Base-by-base conservation (phyloP, 2,888 invertebrate genomes). In the Tenodera sinensis region DNA sequence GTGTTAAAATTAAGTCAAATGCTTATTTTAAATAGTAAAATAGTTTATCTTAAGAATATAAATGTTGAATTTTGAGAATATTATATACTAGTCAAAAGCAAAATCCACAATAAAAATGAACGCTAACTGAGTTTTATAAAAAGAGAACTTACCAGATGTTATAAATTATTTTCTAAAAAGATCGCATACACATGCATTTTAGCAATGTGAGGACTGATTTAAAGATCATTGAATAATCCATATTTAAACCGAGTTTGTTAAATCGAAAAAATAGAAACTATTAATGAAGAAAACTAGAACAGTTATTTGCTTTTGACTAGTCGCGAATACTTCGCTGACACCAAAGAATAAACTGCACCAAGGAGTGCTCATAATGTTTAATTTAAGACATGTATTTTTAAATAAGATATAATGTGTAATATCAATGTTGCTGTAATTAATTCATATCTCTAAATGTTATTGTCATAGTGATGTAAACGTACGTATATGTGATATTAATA, bases 371-470 rank as follows among this genome's bases (percentile, higher is more conserved):
- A 1, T 71, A 71, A 71, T 71, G 54, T 71, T 15, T 71, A 25
- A 71, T 71, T 71, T 71, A 54, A 86, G 28, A 81, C n/a, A 54
- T 86, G 86, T 86, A 86, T 81, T 86, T 86, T 86, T 86, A 86
- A 86, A 86, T 28, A 86, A 86, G 28, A 86, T 15, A 84, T 86
- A 86, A 42, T 47, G 54, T 85, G 85, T 85, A 71, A 71, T 71
- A 71, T 71, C 54, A 71, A 20, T 71, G 54, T 71, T 71, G 20
- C 20, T 71, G 54, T 71, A 71, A 71, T 71, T 71, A 71, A 71
- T 71, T 71, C 54, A 71, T 71, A 71, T 20, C 54, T 71, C 54
- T 71, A 71, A 71, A 71, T 71, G 54, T 71, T 71, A 71, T 71
- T 71, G 54, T 71, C 8, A 71, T 71, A 71, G 54, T 71, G 54